A percentile compares a stretch with the other conserved stretches of the same genome.
phyloP scores from a whole-genome alignment of 2,797 vertebrate genomes.

The Spea hammondii region DNA sequence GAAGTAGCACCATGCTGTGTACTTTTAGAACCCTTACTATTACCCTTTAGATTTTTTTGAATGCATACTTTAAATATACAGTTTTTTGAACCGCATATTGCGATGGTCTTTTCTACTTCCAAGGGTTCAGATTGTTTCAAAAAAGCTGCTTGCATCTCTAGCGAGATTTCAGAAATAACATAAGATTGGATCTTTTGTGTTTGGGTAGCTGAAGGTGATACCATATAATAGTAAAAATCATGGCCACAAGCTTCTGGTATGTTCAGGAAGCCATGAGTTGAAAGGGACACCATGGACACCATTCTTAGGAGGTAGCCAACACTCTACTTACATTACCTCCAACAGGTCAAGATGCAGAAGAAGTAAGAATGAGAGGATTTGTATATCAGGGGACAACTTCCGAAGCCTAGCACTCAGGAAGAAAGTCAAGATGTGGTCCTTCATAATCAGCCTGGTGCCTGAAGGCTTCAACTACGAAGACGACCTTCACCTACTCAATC shows the following conservation, averaged over 20 bases:
- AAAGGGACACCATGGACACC: constrained; percentile 19
- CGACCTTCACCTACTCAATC: too few species aligned
- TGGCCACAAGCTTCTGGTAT: constrained; percentile 12
- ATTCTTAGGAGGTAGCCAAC: too few species aligned
- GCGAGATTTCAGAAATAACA: background rate
- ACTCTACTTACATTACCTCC: too few species aligned
- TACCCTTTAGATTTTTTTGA: constrained; percentile 10
- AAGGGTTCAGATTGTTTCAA: constrained; percentile 16
- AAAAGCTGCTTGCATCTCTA: too few species aligned
- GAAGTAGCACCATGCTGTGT: constrained; percentile 11
- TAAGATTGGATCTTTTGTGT: background rate
- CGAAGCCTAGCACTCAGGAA: too few species aligned
- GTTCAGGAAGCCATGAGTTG: background rate
- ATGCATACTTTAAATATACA: background rate
- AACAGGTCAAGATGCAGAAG: too few species aligned
- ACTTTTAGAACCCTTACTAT: constrained; percentile 16
- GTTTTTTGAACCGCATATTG: constrained; percentile 25
- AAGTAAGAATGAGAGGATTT: too few species aligned
- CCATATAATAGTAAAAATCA: background rate
- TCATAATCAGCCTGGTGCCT: too few species aligned
- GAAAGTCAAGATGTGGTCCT: too few species aligned
- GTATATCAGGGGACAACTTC: too few species aligned
- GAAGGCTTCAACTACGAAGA: too few species aligned
- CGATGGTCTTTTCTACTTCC: constrained; percentile 6
- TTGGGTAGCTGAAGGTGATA: background rate